phyloP scores from a whole-genome alignment of 2,888 invertebrate species.

The Drosophila fulvimacula region DNA sequence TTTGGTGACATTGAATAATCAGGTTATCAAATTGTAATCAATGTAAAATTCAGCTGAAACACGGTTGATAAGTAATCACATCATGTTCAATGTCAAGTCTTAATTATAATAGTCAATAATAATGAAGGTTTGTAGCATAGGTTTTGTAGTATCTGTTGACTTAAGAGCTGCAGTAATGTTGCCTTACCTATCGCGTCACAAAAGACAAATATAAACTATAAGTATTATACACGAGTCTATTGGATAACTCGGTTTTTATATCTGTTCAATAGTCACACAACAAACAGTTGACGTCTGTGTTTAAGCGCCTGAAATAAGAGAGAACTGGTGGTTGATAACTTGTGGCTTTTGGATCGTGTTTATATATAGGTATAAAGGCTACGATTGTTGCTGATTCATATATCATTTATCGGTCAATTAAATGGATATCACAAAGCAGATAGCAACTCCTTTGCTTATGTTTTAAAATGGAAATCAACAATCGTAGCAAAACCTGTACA shows the following conservation, averaged over 20 bases:
- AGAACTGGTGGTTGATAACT: slow-evolving; percentile 95
- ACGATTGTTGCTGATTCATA: slow-evolving; percentile 45
- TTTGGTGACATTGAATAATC: slow-evolving; percentile 75
- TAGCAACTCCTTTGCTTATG: neutral
- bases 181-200: slow-evolving; percentile 83
- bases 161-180: slow-evolving; percentile 80
- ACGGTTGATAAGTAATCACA: slow-evolving; percentile 85
- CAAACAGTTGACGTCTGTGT: slow-evolving; percentile 73
- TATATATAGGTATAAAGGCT: slow-evolving; percentile 45
- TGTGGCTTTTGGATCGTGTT: slow-evolving; percentile 86
- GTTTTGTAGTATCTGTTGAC: slow-evolving; percentile 75
- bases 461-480: slow-evolving; percentile 33
- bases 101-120: slow-evolving; percentile 34
- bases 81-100: slow-evolving; percentile 78
- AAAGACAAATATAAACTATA: slow-evolving; percentile 68
- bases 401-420: neutral
- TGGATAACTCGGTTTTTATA: slow-evolving; percentile 64
- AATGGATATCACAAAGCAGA: neutral
- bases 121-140: slow-evolving; percentile 15
- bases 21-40: slow-evolving; percentile 85
- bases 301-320: slow-evolving; percentile 91
- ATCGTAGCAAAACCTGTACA: slow-evolving; percentile 36
- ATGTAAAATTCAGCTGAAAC: slow-evolving; percentile 87
- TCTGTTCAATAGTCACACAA: slow-evolving; percentile 74
- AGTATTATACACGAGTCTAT: slow-evolving; percentile 54